These are phyloP conservation scores for Dinoponera quadriceps DNA, from an alignment of 1,140 invertebrate genomes.

Conservation along the genomic window DNA sequence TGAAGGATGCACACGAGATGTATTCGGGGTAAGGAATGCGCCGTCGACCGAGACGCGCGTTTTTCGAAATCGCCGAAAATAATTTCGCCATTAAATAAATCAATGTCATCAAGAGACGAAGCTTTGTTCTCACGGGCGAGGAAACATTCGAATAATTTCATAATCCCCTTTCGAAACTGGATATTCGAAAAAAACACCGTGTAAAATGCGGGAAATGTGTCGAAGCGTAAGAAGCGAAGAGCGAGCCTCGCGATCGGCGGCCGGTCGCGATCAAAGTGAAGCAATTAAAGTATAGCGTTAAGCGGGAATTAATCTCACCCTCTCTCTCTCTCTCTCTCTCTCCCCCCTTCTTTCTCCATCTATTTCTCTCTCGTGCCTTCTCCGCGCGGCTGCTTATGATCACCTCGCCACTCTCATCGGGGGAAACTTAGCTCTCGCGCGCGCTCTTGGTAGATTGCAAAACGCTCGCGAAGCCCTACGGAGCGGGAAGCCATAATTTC, in stretches of 20 bases:
- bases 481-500: constrained; percentile 75
- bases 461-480: constrained; percentile 64
- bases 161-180: too few relatives aligned
- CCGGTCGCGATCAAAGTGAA: background rate
- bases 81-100: too few relatives aligned
- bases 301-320: constrained; percentile 41
- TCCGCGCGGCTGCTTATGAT: constrained; percentile 60
- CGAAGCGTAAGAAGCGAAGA: background rate
- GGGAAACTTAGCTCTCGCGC: constrained; percentile 45
- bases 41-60: too few relatives aligned
- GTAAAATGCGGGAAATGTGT: background rate
- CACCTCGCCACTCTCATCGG: constrained; percentile 51
- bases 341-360: too few relatives aligned
- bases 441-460: constrained; percentile 48
- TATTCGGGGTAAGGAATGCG: too few relatives aligned
- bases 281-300: constrained; percentile 28
- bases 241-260: background rate
- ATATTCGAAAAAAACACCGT: background rate
- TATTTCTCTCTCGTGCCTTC: too few relatives aligned
- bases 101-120: too few relatives aligned
- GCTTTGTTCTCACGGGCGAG: too few relatives aligned
- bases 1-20: too few relatives aligned
- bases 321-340: too few relatives aligned
- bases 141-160: too few relatives aligned
- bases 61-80: too few relatives aligned